phyloP scores from a whole-genome alignment of 2,888 invertebrate genomes.

The Diogma glabrata region DNA sequence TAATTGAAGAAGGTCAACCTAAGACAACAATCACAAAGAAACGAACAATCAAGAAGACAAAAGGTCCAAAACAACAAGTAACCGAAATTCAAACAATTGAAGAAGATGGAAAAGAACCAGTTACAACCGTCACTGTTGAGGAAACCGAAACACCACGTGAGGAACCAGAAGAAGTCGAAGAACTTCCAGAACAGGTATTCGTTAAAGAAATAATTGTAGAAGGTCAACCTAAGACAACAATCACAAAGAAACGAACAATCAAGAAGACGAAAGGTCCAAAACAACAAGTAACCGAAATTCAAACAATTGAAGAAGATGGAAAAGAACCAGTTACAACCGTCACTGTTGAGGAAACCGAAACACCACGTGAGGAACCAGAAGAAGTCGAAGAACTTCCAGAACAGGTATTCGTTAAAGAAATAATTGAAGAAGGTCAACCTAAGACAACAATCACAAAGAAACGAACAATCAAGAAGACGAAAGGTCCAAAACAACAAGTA shows the following conservation, averaged over 20 bases:
- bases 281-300: constrained; percentile 25
- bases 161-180: constrained; percentile 18
- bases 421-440: constrained; percentile 22
- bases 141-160: constrained; percentile 24
- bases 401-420: constrained; percentile 19
- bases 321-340: constrained; percentile 27
- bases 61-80: constrained; percentile 29
- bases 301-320: constrained; percentile 26
- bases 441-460: constrained; percentile 26
- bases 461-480: constrained; percentile 22
- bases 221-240: constrained; percentile 27
- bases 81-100: constrained; percentile 26
- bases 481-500: constrained; percentile 24
- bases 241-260: constrained; percentile 27
- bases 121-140: constrained; percentile 29
- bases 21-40: constrained; percentile 23
- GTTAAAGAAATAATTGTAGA: constrained; percentile 24
- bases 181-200: constrained; percentile 21
- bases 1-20: constrained; percentile 22
- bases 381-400: constrained; percentile 32
- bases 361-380: constrained; percentile 28
- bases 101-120: constrained; percentile 29
- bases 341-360: constrained; percentile 23
- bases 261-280: constrained; percentile 25
- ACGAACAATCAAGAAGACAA: constrained; percentile 23